phyloP scores from a whole-genome alignment of 1,140 invertebrate species.

The Papilio aristodemus region DNA sequence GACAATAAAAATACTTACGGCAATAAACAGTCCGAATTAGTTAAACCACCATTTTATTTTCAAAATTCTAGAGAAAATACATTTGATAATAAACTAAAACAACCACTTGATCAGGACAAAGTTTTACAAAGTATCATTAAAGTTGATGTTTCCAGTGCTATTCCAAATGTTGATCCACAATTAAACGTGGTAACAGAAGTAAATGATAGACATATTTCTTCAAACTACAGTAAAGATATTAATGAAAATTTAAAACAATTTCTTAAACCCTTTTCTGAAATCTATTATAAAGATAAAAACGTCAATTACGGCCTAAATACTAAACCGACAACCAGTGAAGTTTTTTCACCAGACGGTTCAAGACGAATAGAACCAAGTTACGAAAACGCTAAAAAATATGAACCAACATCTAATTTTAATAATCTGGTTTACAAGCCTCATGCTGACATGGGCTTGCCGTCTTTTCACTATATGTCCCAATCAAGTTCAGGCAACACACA shows the following conservation, averaged over 20 bases:
- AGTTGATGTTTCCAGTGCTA: slow-evolving; percentile 73
- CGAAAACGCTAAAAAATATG: slow-evolving; percentile 48
- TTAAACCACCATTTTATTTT: slow-evolving; percentile 64
- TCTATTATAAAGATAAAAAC: slow-evolving; percentile 72
- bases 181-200: slow-evolving; percentile 41
- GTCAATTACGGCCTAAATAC: slow-evolving; percentile 60
- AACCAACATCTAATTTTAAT: slow-evolving; percentile 44
- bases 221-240: slow-evolving; percentile 56
- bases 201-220: slow-evolving; percentile 49
- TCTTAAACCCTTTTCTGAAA: slow-evolving; percentile 54
- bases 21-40: slow-evolving; percentile 59
- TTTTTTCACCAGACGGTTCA: slow-evolving; percentile 42
- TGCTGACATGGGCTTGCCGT: slow-evolving; percentile 20
- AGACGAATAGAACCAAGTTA: slow-evolving; percentile 55
- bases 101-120: slow-evolving; percentile 75
- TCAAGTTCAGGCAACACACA: slow-evolving; percentile 51
- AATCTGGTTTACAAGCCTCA: slow-evolving; percentile 32
- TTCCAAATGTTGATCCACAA: slow-evolving; percentile 59
- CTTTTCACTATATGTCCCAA: slow-evolving; percentile 41
- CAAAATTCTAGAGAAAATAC: slow-evolving; percentile 51
- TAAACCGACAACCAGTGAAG: slow-evolving; percentile 60
- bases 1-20: slow-evolving; percentile 48
- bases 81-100: slow-evolving; percentile 56
- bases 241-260: slow-evolving; percentile 58
- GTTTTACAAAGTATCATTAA: slow-evolving; percentile 77